Conservation (phyloP, 2,797 vertebrate genomes). For the Poeciliopsis presidionis region DNA sequence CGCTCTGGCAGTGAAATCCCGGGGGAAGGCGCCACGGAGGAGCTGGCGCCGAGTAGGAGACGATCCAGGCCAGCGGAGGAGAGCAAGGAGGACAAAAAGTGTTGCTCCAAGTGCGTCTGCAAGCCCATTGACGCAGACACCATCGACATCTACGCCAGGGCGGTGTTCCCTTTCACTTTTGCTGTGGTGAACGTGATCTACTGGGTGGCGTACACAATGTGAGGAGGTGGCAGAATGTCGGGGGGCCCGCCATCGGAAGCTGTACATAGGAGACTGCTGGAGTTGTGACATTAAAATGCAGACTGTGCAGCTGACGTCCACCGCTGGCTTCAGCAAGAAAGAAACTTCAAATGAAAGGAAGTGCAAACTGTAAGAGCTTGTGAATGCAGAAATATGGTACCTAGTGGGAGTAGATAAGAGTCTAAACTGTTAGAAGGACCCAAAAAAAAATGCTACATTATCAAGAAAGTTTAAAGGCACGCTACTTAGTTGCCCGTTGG, state of each 20-base stretch:
- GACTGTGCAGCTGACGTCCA: constrained; percentile 49
- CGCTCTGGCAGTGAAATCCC: constrained; percentile 80
- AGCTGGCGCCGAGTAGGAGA: constrained; percentile 79
- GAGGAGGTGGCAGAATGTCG: constrained; percentile 51
- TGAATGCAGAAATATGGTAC: constrained; percentile 50
- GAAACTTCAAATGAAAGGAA: constrained; percentile 35
- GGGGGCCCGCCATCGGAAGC: constrained; percentile 39
- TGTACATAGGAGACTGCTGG: constrained; percentile 69
- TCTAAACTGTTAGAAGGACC: constrained; percentile 42
- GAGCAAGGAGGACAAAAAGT: constrained; percentile 79
- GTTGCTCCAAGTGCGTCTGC: constrained; percentile 88
- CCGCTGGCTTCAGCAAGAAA: constrained; percentile 30
- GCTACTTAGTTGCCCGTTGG: constrained; percentile 33
- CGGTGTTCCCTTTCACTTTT: constrained; percentile 95
- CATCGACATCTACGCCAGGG: constrained; percentile 95
- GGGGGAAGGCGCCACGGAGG: constrained; percentile 77
- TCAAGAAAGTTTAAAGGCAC: constrained; percentile 29
- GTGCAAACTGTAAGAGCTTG: constrained; percentile 22
- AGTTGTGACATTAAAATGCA: constrained; percentile 45
- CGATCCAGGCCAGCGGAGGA: constrained; percentile 69
- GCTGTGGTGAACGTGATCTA: constrained; percentile 97
- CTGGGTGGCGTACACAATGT: constrained; percentile 98
- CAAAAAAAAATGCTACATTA: constrained; percentile 39
- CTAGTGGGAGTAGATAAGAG: constrained; percentile 46
- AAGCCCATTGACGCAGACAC: constrained; percentile 97